phyloP scores from a whole-genome alignment of 2,888 invertebrate genomes.

The Sthenelais limicola region DNA sequence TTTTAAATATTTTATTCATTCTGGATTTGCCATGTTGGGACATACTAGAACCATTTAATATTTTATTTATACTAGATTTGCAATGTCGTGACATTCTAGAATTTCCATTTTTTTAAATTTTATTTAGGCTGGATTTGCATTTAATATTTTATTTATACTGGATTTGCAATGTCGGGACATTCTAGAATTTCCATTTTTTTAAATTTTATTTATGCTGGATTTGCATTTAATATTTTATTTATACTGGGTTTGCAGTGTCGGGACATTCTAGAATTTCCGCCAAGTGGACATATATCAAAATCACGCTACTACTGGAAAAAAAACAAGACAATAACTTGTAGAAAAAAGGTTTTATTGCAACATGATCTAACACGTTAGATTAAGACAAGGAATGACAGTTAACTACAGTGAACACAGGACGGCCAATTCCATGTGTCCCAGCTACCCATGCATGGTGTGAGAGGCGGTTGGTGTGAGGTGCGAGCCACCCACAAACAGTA shows the following conservation, averaged over 20 bases:
- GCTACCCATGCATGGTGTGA: slow-evolving; percentile 22
- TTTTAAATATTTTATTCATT: too few species aligned
- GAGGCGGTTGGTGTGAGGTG: too few species aligned
- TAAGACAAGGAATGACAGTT: slow-evolving; percentile 36
- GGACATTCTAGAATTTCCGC: neutral
- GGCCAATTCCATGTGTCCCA: slow-evolving; percentile 15
- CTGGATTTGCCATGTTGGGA: too few species aligned
- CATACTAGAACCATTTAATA: too few species aligned
- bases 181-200: neutral
- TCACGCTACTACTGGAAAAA: too few species aligned
- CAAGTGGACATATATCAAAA: too few species aligned
- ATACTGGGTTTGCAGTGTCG: neutral
- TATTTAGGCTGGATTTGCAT: too few species aligned
- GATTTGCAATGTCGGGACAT: neutral
- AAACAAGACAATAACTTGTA: neutral
- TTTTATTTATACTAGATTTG: neutral
- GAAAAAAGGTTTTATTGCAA: slow-evolving; percentile 40
- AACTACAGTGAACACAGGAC: slow-evolving; percentile 36
- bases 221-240: neutral
- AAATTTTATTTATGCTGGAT: neutral
- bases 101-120: too few species aligned
- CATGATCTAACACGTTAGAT: slow-evolving; percentile 41
- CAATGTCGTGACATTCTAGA: neutral
- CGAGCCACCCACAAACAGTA: too few species aligned
- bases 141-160: neutral